phyloP scores from a whole-genome alignment of 2,113 vertebrate genomes.

The Ranitomeya imitator region DNA sequence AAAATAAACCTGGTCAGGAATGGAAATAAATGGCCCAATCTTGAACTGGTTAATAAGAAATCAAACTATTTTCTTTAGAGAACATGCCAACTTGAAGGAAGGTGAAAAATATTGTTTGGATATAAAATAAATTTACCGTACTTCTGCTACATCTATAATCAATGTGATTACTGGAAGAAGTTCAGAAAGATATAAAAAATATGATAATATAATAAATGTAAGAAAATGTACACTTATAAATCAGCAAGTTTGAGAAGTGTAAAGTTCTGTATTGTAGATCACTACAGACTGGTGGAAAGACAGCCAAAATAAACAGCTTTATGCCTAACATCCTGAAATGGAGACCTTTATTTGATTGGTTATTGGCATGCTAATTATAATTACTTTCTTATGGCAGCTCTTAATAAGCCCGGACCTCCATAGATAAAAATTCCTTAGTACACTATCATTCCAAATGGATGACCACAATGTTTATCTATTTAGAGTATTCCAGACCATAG shows the following conservation, averaged over 20 bases:
- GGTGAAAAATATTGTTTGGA: too few species aligned
- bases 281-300: not conserved
- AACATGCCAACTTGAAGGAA: too few species aligned
- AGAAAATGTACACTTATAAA: not conserved
- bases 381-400: constrained; percentile 33
- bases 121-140: too few species aligned
- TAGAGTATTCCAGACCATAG: not conserved
- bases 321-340: not conserved
- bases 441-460: constrained; percentile 27
- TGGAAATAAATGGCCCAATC: too few species aligned
- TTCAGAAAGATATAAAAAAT: too few species aligned
- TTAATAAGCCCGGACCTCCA: constrained; percentile 33
- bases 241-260: not conserved
- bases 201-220: too few species aligned
- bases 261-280: not conserved
- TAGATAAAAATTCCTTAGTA: constrained; percentile 4
- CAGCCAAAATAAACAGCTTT: constrained; percentile 20
- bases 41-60: too few species aligned
- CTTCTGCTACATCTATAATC: too few species aligned
- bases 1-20: too few species aligned
- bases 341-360: constrained; percentile 15
- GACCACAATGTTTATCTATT: constrained; percentile 18
- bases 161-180: too few species aligned
- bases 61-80: too few species aligned
- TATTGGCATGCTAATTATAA: constrained; percentile 44